Percentiles rank a stretch among this genome's conserved stretches.
Conservation (phyloP, 2,797 vertebrate genomes). For the Spondyliosoma cantharus region DNA sequence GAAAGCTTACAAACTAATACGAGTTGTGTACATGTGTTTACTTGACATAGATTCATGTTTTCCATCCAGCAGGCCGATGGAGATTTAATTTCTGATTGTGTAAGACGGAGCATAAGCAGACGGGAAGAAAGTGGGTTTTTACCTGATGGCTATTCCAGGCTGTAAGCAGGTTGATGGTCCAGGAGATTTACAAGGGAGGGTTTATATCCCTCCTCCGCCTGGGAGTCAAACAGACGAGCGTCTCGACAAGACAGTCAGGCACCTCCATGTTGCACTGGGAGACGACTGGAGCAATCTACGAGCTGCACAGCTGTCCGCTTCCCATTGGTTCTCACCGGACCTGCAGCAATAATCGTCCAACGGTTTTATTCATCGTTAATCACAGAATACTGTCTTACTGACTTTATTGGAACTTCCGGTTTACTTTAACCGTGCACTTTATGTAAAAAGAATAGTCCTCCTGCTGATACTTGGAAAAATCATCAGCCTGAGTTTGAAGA, state of each 20-base stretch:
- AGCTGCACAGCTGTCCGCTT: conserved; percentile 40
- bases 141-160: conserved; percentile 78
- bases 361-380: conserved; percentile 31
- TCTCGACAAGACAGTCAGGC: conserved; percentile 49
- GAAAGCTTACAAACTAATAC: conserved; percentile 19
- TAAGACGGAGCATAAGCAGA: conserved; percentile 33
- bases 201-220: conserved; percentile 41
- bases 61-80: conserved; percentile 34
- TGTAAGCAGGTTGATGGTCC: conserved; percentile 60
- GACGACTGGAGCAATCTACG: neutral
- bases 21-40: conserved; percentile 1
- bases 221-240: conserved; percentile 43
- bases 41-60: conserved; percentile 34
- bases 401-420: conserved; percentile 32
- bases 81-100: conserved; percentile 52
- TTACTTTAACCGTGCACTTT: conserved; percentile 14
- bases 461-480: neutral
- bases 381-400: conserved; percentile 8
- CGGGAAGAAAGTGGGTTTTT: conserved; percentile 42
- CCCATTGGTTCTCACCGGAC: conserved; percentile 4
- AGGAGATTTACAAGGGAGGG: conserved; percentile 73
- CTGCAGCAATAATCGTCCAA: neutral
- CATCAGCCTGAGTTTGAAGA: neutral
- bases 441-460: neutral
- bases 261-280: conserved; percentile 47